phyloP scores from a whole-genome alignment of 2,888 invertebrate genomes.

The Agrochola circellaris region DNA sequence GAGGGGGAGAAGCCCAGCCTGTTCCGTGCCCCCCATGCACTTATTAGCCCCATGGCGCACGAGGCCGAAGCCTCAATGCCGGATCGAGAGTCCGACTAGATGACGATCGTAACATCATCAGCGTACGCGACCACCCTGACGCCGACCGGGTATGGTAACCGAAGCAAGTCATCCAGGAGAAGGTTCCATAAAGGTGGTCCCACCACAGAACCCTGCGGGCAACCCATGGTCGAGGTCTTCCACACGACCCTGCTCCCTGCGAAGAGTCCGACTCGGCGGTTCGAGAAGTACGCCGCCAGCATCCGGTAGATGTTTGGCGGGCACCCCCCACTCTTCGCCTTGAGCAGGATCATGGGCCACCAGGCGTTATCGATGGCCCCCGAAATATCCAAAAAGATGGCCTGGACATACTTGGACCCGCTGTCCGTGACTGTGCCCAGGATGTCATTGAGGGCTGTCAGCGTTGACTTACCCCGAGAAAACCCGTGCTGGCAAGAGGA shows the following conservation, averaged over 20 bases:
- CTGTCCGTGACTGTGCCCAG: not conserved
- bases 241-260: slow-evolving; percentile 44
- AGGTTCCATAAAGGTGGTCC: slow-evolving; percentile 64
- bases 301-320: slow-evolving; percentile 59
- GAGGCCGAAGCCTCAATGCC: not conserved
- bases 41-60: not conserved
- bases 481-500: slow-evolving; percentile 71
- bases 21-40: not conserved
- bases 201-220: slow-evolving; percentile 65
- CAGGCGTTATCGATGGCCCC: slow-evolving; percentile 72
- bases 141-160: not conserved
- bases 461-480: slow-evolving; percentile 62
- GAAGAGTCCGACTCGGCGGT: slow-evolving; percentile 53
- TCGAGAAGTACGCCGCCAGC: slow-evolving; percentile 27
- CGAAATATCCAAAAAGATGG: slow-evolving; percentile 67
- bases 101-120: not conserved
- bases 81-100: not conserved
- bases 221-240: slow-evolving; percentile 49
- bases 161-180: slow-evolving; percentile 62
- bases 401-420: slow-evolving; percentile 57
- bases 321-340: slow-evolving; percentile 60
- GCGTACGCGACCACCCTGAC: not conserved
- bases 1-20: not conserved
- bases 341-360: slow-evolving; percentile 72
- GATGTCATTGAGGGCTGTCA: slow-evolving; percentile 56